Base-by-base conservation (phyloP, 2,888 invertebrate genomes). In the Orthosia gothica region DNA sequence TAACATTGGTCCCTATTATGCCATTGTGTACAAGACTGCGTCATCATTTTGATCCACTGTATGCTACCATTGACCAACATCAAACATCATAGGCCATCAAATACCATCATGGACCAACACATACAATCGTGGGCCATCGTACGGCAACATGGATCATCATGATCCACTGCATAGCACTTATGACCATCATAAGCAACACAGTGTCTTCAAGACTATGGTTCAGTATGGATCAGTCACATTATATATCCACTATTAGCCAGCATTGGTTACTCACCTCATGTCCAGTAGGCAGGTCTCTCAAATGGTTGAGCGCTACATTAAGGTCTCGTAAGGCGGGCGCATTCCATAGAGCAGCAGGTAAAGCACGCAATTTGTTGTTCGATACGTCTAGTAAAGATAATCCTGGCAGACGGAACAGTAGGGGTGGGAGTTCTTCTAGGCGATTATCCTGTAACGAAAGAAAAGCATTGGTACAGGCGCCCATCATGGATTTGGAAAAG, bases 371-470 rank as follows among this genome's bases (percentile, higher is more conserved):
- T 93, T 99, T 99, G 94, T 99, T 99, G 94, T 99, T 99, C 0
- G 99, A 99, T n/a, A 99, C 97, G 93, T 99, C 99, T 82, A 99
- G 97, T 3, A 98, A 98, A 16, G 97, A 96, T 55, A 99, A 95
- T 0, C 97, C 96, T 0, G 99, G 98, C 69, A 99, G 97, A 9
- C 97, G 97, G 96, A 99, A 99, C 47, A 99, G 95, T 70, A 98
- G 98, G 4, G 98, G 97, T 0, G 99, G 99, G 16, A 99, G 94
- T 69, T 97, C 97, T 82, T 98, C 98, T 52, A 99, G 94, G 4
- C 99, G 97, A 94, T 99, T 99, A 93, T 99, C 99, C 97, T 98
- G 97, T 3, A 16, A n/a, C 3, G 0, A 74, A 74, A 58, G 20
- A 26, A 76, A n/a, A 45, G 18, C 1, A 26, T 50, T 40, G 40